phyloP scores from a whole-genome alignment of 1,140 invertebrate genomes.

The Hyphantria cunea region DNA sequence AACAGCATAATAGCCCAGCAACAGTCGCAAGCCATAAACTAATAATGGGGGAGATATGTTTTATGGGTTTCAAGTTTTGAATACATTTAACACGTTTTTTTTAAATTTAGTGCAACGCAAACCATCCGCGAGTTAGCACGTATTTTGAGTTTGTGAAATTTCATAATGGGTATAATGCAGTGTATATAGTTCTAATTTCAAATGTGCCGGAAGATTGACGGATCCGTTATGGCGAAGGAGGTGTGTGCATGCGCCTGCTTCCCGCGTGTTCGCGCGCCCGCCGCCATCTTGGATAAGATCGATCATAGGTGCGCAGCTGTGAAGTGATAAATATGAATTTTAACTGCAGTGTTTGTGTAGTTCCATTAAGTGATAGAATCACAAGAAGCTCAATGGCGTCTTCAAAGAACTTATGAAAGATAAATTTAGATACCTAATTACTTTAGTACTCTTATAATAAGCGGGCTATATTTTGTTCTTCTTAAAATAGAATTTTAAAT shows the following conservation, averaged over 20 bases:
- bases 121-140: slow-evolving; percentile 66
- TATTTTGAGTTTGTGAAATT: slow-evolving; percentile 37
- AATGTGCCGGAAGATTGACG: slow-evolving; percentile 50
- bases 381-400: slow-evolving; percentile 6
- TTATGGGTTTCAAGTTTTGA: slow-evolving; percentile 78
- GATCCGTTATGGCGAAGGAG: slow-evolving; percentile 48
- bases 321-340: slow-evolving; percentile 66
- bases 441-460: too few species aligned
- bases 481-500: too few species aligned
- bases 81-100: slow-evolving; percentile 67
- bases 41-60: slow-evolving; percentile 82
- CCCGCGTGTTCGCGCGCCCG: slow-evolving; percentile 56
- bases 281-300: slow-evolving; percentile 79
- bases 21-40: slow-evolving; percentile 79
- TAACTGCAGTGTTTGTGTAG: slow-evolving; percentile 22
- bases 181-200: slow-evolving; percentile 37
- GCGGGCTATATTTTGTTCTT: too few species aligned
- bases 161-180: slow-evolving; percentile 1
- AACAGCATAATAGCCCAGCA: slow-evolving; percentile 74
- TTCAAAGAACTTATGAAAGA: slow-evolving; percentile 31
- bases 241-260: slow-evolving; percentile 65
- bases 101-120: slow-evolving; percentile 67
- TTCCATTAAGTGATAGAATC: slow-evolving; percentile 35
- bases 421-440: slow-evolving; percentile 21
- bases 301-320: slow-evolving; percentile 79